Evolutionary conservation across 2,888 invertebrate genomes (phyloP).

Genomic region (Galerucella calmariensis): DNA sequence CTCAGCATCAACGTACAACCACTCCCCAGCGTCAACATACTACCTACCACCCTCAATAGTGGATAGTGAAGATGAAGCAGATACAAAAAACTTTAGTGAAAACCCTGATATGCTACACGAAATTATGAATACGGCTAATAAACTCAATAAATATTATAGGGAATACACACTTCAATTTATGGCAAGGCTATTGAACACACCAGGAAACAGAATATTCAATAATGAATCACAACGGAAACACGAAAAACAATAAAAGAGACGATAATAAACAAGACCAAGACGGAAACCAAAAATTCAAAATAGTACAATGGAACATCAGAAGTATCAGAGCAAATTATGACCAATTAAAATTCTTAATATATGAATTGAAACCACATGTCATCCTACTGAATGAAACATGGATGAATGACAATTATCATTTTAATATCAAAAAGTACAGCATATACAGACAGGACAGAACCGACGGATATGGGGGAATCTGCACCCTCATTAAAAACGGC

Average conservation of each 20-base stretch:
- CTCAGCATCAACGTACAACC: too few species aligned
- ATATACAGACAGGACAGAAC: constrained; percentile 16
- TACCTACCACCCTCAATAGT: too few species aligned
- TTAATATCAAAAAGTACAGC: constrained; percentile 13
- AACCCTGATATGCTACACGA: too few species aligned
- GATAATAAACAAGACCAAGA: neutral
- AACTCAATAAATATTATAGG: too few species aligned
- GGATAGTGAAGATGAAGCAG: too few species aligned
- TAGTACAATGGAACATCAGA: constrained; percentile 9
- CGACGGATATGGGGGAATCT: constrained; percentile 16
- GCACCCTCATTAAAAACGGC: constrained; percentile 12
- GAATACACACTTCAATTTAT: constrained; percentile 7
- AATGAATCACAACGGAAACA: neutral
- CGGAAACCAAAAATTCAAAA: neutral
- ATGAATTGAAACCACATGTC: neutral
- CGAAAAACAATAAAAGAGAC: neutral
- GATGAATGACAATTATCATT: neutral
- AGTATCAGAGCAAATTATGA: constrained; percentile 24
- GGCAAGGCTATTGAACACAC: constrained; percentile 10
- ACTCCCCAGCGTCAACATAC: too few species aligned
- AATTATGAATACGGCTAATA: too few species aligned
- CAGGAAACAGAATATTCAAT: constrained; percentile 10
- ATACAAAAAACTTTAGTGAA: too few species aligned
- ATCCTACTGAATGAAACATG: constrained; percentile 11
- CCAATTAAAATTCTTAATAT: constrained; percentile 5